These are phyloP conservation scores for Alauda arvensis DNA, from an alignment of 2,797 vertebrate species.

Conservation along the genomic window DNA sequence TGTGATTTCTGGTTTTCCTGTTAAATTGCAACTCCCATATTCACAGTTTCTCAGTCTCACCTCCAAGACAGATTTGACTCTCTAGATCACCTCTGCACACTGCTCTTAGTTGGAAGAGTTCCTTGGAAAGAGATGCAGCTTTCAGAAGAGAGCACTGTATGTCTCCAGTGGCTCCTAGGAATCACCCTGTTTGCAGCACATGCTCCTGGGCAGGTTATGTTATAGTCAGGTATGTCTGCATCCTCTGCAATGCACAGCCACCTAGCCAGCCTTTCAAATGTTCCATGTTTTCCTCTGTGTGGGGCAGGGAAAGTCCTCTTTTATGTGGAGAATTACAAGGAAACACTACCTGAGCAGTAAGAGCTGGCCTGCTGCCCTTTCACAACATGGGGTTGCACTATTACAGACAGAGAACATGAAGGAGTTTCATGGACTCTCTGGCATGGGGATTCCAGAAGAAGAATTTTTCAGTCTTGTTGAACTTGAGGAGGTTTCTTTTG, in stretches of 20 bases:
- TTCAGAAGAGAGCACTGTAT: not conserved
- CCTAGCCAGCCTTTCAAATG: not conserved
- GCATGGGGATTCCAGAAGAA: not conserved
- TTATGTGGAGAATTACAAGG: not conserved
- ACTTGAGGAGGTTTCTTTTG: not conserved
- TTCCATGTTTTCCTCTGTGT: not conserved
- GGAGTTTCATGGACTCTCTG: not conserved
- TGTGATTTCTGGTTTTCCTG: not conserved
- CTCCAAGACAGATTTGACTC: not conserved
- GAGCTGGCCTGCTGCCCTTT: not conserved
- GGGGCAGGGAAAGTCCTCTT: not conserved
- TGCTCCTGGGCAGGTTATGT: not conserved
- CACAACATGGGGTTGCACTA: rapidly evolving
- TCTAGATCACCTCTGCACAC: not conserved
- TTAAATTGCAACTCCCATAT: not conserved
- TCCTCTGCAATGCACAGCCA: not conserved
- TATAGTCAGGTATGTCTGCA: not conserved
- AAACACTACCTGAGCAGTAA: not conserved
- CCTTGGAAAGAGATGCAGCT: not conserved
- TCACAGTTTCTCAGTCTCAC: not conserved
- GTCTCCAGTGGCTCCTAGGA: not conserved
- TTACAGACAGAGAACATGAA: not conserved
- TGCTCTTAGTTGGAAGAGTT: not conserved
- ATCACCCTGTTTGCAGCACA: not conserved
- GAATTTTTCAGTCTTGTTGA: not conserved